Conservation (phyloP, 2,888 invertebrate genomes). For the Cylloceria caligata region DNA sequence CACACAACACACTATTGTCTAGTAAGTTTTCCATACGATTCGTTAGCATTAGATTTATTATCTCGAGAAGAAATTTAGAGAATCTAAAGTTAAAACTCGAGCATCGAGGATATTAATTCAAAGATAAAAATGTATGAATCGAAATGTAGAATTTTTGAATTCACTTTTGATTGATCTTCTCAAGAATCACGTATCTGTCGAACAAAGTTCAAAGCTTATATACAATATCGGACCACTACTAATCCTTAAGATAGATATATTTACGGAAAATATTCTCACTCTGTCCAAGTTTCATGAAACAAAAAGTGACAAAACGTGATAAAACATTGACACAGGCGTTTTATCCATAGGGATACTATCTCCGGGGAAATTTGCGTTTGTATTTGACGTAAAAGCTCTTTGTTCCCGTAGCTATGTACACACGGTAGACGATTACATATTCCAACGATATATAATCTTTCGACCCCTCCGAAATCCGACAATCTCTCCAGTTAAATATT, state of each 20-base stretch:
- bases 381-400: neutral
- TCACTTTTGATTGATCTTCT: too few relatives aligned
- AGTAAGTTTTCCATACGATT: too few relatives aligned
- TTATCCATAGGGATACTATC: neutral
- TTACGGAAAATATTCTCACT: neutral
- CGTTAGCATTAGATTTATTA: too few relatives aligned
- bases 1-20: too few relatives aligned
- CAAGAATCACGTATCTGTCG: too few relatives aligned
- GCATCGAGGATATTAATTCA: too few relatives aligned
- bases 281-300: neutral
- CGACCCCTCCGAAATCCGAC: neutral
- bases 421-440: neutral
- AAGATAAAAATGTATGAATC: too few relatives aligned
- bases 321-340: neutral
- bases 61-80: too few relatives aligned
- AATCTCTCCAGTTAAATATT: constrained; percentile 21
- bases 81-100: too few relatives aligned
- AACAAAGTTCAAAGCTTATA: too few relatives aligned
- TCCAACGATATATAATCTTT: neutral
- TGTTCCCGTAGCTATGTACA: neutral
- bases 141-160: too few relatives aligned
- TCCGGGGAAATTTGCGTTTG: neutral
- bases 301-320: neutral
- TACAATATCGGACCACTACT: too few relatives aligned
- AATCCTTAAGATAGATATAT: neutral